phyloP scores from a whole-genome alignment of 2,113 vertebrate genomes.

The Eulemur rufifrons region DNA sequence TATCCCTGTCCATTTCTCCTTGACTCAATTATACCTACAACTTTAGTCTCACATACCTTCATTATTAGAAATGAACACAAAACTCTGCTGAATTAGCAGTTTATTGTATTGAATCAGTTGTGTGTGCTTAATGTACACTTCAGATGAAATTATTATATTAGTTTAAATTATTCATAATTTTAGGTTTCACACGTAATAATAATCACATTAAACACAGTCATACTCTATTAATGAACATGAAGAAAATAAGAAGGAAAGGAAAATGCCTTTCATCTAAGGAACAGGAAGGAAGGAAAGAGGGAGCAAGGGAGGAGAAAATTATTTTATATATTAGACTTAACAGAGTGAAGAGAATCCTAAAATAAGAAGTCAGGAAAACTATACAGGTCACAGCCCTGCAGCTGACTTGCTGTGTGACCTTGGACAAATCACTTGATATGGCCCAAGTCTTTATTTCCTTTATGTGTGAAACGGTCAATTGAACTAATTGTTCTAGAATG shows the following conservation, averaged over 20 bases:
- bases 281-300: neutral
- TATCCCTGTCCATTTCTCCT: neutral
- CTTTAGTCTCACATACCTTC: neutral
- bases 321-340: neutral
- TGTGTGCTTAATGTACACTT: neutral
- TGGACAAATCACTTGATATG: neutral
- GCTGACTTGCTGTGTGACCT: neutral
- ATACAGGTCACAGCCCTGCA: neutral
- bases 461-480: neutral
- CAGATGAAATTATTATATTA: constrained; percentile 11
- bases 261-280: constrained; percentile 32
- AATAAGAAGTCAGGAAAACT: constrained; percentile 31
- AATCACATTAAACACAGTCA: constrained; percentile 11
- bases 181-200: constrained; percentile 2
- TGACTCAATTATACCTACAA: neutral
- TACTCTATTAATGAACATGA: neutral
- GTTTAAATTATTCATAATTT: constrained; percentile 42
- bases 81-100: neutral
- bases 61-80: constrained; percentile 15
- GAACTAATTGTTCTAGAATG: constrained; percentile 33
- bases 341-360: neutral
- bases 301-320: neutral
- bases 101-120: constrained; percentile 28
- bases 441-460: constrained; percentile 30
- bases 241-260: constrained; percentile 29